Evolutionary conservation across 2,888 invertebrate genomes (phyloP).

Genomic region (Ganaspis brasiliensis): DNA sequence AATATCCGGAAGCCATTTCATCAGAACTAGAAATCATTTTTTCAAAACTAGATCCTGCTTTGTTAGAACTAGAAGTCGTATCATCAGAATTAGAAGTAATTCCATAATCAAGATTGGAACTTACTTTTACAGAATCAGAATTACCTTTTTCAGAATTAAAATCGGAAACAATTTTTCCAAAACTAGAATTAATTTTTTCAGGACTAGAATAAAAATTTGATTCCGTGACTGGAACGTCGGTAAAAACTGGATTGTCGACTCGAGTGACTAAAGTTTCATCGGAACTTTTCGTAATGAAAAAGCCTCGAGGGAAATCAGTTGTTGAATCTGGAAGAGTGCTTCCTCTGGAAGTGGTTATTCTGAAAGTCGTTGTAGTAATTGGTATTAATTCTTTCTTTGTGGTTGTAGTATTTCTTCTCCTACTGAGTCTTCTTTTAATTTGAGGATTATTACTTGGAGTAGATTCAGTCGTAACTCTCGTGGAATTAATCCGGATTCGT

Average conservation of each 20-base stretch:
- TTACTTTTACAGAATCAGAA: too few relatives aligned
- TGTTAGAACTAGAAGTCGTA: too few relatives aligned
- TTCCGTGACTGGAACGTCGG: neutral
- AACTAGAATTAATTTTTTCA: neutral
- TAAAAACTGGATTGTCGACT: neutral
- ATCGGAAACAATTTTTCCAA: neutral
- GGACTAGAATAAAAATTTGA: neutral
- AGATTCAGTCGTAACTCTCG: neutral
- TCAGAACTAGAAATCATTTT: too few relatives aligned
- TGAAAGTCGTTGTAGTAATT: neutral
- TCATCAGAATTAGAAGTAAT: neutral
- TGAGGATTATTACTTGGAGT: neutral
- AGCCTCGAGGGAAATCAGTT: slow-evolving; percentile 54
- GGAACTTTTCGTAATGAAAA: slow-evolving; percentile 62
- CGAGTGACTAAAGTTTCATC: slow-evolving; percentile 42
- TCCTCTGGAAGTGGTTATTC: slow-evolving; percentile 11
- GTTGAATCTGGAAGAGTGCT: neutral
- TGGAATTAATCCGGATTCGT: neutral
- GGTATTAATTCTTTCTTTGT: neutral
- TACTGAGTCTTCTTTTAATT: slow-evolving; percentile 1
- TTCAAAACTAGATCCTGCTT: neutral
- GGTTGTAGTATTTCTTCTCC: slow-evolving; percentile 43
- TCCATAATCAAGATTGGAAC: neutral
- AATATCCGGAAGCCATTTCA: too few relatives aligned
- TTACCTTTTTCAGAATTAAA: neutral